Evolutionary conservation across 2,797 vertebrate species (phyloP), one percentile per base, ranked within the genome.

Genomic region (Apogon talboti): DNA sequence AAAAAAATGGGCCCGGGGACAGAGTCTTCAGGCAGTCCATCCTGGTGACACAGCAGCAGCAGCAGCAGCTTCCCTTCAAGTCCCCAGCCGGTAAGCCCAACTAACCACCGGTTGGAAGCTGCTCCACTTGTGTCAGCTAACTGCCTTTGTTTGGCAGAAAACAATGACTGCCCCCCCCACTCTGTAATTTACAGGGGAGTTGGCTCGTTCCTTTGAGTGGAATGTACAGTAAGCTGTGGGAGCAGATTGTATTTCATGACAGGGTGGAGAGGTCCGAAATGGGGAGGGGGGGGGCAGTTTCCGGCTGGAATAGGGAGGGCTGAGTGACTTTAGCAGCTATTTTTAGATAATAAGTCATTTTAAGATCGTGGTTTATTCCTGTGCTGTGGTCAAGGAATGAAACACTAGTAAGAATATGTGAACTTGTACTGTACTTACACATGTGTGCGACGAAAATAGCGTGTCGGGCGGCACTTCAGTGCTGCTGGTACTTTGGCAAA

Each of bases 241-340:
- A 89, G 82, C 76, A 88, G 77, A 59, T 77, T 78, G 77, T 72
- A 81, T 89, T 92, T 89, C 84, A 91, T 86, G 83, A 85, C 44
- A 48, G 83, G 89, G 83, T 86, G 83, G 89, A 87, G 85, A 76
- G 41, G 77, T 81, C 59, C 28, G 28, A 19, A 63, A 65, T 33
- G 66, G 13, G 51, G 47, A 13, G 51, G 47, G 54, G 60, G 41
- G 65, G 69, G 55, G 1, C 48, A 64, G 73, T 59, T 81, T 87
- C 86, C 54, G 52, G 78, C 71, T 69, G 45, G 63, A 83, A 75
- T 40, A 82, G 63, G 71, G 73, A 80, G 81, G 85, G 88, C 84
- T 84, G 82, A 91, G 58, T 0, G 79, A 85, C 88, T 92, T 88
- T 70, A 83, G 59, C 43, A 46, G 74, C 78, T 93, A 92, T 94